Evolutionary conservation across 1,140 invertebrate species (phyloP).

Genomic region (Eumeta japonica): DNA sequence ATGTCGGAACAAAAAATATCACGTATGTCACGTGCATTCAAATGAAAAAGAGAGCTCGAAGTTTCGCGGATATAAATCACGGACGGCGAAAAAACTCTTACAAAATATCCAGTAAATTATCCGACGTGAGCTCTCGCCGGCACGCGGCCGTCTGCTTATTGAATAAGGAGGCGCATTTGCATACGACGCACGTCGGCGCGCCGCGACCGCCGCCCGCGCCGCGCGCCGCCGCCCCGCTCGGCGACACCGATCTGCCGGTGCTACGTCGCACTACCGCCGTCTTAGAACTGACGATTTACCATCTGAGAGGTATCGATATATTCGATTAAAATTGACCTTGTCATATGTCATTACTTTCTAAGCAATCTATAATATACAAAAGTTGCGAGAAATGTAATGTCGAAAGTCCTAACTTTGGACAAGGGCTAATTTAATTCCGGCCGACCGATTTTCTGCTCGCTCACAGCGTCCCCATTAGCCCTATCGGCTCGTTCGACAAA

Average conservation of each 20-base stretch:
- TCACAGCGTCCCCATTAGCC: constrained; percentile 49
- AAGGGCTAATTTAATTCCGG: no score
- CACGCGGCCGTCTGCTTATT: constrained; percentile 54
- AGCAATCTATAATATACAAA: no score
- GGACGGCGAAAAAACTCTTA: constrained; percentile 56
- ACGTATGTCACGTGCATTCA: constrained; percentile 55
- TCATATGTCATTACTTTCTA: no score
- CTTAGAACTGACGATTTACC: no score
- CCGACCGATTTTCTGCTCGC: constrained; percentile 34
- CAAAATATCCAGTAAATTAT: constrained; percentile 59
- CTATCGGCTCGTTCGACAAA: constrained; percentile 55
- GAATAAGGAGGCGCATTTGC: constrained; percentile 52
- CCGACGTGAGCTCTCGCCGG: constrained; percentile 53
- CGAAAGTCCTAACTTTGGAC: no score
- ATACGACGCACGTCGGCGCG: constrained; percentile 48
- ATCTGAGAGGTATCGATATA: no score
- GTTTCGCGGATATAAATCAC: constrained; percentile 56
- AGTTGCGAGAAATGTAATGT: no score
- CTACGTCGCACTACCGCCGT: no score
- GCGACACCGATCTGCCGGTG: not conserved
- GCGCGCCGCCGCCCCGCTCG: constrained; percentile 9
- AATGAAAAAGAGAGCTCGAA: constrained; percentile 55
- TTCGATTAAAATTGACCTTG: no score
- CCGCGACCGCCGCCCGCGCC: constrained; percentile 28
- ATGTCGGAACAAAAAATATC: constrained; percentile 51